These are phyloP conservation scores for Zaprionus obscuricornis DNA, from an alignment of 2,888 invertebrate genomes.

Conservation along the genomic window DNA sequence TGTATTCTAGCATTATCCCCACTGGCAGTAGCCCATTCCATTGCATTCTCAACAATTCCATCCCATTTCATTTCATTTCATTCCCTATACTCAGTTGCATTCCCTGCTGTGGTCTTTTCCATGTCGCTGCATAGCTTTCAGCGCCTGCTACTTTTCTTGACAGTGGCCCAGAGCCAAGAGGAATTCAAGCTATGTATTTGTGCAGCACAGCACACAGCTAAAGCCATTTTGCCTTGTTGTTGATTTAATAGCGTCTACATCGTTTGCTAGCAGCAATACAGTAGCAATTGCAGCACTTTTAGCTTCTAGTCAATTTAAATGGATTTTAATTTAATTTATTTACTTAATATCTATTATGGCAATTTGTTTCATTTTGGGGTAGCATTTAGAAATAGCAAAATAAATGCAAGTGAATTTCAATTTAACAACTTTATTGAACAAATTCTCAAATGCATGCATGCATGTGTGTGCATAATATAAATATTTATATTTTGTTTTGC, in stretches of 20 bases:
- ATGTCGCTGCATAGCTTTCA: constrained; percentile 72
- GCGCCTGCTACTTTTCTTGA: constrained; percentile 57
- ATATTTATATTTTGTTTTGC: too few species aligned
- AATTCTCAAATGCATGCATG: too few species aligned
- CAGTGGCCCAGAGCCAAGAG: constrained; percentile 35
- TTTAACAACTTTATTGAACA: constrained; percentile 8
- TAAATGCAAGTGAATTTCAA: constrained; percentile 25
- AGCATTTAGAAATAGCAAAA: constrained; percentile 14
- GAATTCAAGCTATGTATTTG: constrained; percentile 57
- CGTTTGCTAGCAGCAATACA: constrained; percentile 10
- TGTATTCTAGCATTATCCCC: too few species aligned
- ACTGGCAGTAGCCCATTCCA: not conserved
- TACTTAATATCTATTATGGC: constrained; percentile 33
- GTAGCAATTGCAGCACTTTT: constrained; percentile 15
- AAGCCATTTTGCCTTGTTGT: constrained; percentile 54
- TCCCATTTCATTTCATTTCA: too few species aligned
- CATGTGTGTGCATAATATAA: too few species aligned
- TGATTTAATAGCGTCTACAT: constrained; percentile 52
- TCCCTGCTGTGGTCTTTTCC: constrained; percentile 68
- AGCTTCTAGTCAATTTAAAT: constrained; percentile 36
- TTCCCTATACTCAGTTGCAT: too few species aligned
- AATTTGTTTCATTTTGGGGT: constrained; percentile 40
- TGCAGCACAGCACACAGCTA: too few species aligned
- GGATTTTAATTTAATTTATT: constrained; percentile 54
- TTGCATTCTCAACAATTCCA: constrained; percentile 1